Percentiles rank a stretch among this genome's conserved stretches.
phyloP scores from a whole-genome alignment of 2,113 vertebrate species.

The Anarhynchus alexandrinus region DNA sequence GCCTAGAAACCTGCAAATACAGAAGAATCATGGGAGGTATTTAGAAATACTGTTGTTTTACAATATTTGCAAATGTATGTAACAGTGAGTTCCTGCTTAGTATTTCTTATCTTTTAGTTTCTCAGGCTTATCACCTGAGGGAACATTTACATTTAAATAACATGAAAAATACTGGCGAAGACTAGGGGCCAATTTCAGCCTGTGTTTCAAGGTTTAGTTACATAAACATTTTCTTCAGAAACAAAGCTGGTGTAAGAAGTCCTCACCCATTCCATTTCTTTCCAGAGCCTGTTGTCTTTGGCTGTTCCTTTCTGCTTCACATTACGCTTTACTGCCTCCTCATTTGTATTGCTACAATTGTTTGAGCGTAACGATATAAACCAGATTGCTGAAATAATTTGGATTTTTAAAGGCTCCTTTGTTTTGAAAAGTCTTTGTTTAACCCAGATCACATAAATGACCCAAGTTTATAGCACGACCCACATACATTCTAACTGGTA shows the following conservation, averaged over 20 bases:
- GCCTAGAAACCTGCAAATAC: not conserved
- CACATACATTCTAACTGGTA: not conserved
- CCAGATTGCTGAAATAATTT: not conserved
- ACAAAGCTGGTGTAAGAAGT: not conserved
- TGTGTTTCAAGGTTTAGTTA: conserved; percentile 8
- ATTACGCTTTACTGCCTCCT: not conserved
- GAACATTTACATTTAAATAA: conserved; percentile 3
- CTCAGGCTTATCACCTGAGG: not conserved
- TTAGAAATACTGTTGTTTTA: not conserved
- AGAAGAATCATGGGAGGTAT: not conserved
- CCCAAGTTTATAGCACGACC: not conserved
- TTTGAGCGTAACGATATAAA: not conserved
- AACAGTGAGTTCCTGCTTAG: not conserved
- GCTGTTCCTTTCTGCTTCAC: not conserved
- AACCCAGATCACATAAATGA: not conserved
- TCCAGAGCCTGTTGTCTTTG: conserved; percentile 18
- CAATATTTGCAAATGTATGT: not conserved
- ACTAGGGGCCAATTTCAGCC: not conserved
- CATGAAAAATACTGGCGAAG: not conserved
- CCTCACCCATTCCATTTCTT: not conserved
- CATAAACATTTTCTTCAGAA: conserved; percentile 43
- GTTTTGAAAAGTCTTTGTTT: not conserved
- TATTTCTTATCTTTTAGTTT: not conserved
- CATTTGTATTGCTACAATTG: not conserved
- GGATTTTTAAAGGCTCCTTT: not conserved